A percentile compares a stretch with the other conserved stretches of the same genome.
Conservation (phyloP, 2,797 vertebrate species). For the Aldrovandia affinis region DNA sequence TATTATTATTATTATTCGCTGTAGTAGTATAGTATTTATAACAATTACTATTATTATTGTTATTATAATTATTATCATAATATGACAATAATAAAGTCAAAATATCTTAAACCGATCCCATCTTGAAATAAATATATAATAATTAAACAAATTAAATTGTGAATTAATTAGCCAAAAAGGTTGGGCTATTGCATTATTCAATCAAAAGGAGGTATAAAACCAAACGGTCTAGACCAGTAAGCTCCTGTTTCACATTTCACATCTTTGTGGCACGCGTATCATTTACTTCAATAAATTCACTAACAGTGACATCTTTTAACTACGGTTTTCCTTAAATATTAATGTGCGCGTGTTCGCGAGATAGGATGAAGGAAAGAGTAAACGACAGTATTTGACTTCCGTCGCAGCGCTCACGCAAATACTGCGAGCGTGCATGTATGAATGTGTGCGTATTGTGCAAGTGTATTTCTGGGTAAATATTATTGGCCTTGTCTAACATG, state of each 20-base stretch:
- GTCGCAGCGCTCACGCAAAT: background rate
- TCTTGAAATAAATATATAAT: constrained; percentile 15
- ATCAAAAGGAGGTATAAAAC: constrained; percentile 17
- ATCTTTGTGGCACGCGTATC: constrained; percentile 12
- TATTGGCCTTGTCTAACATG: background rate
- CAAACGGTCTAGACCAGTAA: constrained; percentile 13
- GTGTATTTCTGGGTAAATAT: background rate
- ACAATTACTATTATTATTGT: no score
- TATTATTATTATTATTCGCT: no score
- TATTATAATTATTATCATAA: no score
- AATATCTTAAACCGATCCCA: background rate
- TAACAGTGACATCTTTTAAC: constrained; percentile 15
- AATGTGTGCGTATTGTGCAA: background rate
- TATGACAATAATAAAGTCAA: no score
- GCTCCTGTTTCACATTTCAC: constrained; percentile 26
- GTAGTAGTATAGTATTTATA: no score
- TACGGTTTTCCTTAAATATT: constrained; percentile 7
- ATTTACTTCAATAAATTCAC: constrained; percentile 26
- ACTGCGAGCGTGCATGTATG: background rate
- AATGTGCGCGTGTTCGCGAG: background rate
- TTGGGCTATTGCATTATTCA: constrained; percentile 38
- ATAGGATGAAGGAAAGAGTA: background rate
- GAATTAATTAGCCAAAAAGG: constrained; percentile 31
- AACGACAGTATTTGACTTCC: background rate
- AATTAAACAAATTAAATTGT: constrained; percentile 17